Evolutionary conservation across 64 coral and sea anemone species (phyloP), one percentile per base, ranked within the genome.

Genomic region (Porites lutea): DNA sequence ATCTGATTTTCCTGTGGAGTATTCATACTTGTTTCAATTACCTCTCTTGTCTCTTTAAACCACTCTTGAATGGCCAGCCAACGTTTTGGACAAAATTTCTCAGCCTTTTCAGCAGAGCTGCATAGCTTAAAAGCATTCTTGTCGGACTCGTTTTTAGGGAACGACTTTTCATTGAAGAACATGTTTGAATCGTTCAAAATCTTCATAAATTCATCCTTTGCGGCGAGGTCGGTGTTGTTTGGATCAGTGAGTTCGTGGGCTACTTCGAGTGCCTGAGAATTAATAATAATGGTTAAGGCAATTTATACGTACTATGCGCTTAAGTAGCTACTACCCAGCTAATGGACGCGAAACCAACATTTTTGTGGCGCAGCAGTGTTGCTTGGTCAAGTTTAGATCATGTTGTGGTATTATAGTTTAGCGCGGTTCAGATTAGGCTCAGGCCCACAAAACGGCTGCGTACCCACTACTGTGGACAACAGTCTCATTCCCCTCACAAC

Each of bases 1-100:
- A 37, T 37, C 27, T 37, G 27, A 37, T 37, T 37, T 37, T 37
- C 27, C 0, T 37, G 27, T 37, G 27, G 27, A 37, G 27, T 37
- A 37, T 37, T 37, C 27, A 37, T 0, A 37, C 1, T 37, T 37
- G 0, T 54, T 55, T 19, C 43, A 13, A 18, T 77, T 75, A 93
- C 95, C 95, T 89, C 71, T 86, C 71, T 55, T 13, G 75, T 58
- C 52, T 96, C 92, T 6, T 61, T 75, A 65, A 96, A 96, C 91
- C 74, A 82, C 15, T 86, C 55, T 23, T 96, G 74, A 63, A 96
- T 96, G 6, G 87, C 95, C 3, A 21, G 44, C 95, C 95, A 96
- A 21, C 95, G 87, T 0, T 55, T 59, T 20, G 95, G 95, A 58
- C 95, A 93, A 50, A 81, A 22, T 4, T 64, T 79, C 72, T 68